phyloP scores from a whole-genome alignment of 2,888 invertebrate genomes.

The Xestobium rufovillosum region DNA sequence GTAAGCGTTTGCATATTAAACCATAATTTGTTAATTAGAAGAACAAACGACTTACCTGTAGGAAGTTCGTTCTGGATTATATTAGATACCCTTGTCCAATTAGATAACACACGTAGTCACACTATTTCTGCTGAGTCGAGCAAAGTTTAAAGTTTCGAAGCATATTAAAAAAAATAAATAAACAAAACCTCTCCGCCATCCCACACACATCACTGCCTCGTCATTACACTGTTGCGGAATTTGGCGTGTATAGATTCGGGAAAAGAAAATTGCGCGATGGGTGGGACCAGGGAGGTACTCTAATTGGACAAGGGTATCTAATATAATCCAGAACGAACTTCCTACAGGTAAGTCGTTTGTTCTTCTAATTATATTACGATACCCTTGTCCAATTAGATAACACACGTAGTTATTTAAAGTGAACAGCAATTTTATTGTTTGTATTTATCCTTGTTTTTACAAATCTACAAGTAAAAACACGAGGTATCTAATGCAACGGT shows the following conservation, averaged over 20 bases:
- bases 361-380: conserved; percentile 1
- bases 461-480: too few relatives aligned
- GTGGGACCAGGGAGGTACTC: conserved; percentile 1
- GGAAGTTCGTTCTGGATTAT: conserved; percentile 3
- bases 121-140: not conserved
- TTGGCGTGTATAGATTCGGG: too few relatives aligned
- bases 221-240: conserved; percentile 2
- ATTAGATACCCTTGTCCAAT: not conserved
- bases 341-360: conserved; percentile 3
- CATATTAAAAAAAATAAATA: not conserved
- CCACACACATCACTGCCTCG: not conserved
- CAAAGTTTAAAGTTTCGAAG: not conserved
- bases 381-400: conserved; percentile 1
- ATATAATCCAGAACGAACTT: conserved; percentile 2
- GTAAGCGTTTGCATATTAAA: too few relatives aligned
- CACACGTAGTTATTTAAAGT: conserved; percentile 2
- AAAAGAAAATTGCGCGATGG: too few relatives aligned
- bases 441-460: too few relatives aligned
- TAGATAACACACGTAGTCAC: conserved; percentile 2
- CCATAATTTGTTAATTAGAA: too few relatives aligned
- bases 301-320: conserved; percentile 1
- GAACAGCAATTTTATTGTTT: not conserved
- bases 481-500: too few relatives aligned
- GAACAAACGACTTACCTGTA: conserved; percentile 3
- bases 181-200: not conserved